These are phyloP conservation scores for Callithrix jacchus DNA, from an alignment of 2,113 vertebrate species.

Conservation along the genomic window DNA sequence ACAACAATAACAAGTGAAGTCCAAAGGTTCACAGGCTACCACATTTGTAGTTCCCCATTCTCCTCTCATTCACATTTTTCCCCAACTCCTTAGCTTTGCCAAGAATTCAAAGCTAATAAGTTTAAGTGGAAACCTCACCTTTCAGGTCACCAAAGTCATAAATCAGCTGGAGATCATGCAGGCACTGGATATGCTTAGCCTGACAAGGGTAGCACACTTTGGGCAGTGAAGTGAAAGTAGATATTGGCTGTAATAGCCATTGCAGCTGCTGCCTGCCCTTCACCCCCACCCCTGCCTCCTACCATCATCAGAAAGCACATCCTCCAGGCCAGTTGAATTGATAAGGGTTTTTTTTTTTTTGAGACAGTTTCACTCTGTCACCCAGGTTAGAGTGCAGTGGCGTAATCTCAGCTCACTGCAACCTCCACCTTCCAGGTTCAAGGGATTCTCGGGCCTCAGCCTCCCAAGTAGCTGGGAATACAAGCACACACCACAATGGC, in stretches of 20 bases:
- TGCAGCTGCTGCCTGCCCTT: neutral
- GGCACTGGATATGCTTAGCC: neutral
- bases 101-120: conserved; percentile 45
- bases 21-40: neutral
- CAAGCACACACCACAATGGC: too few species aligned
- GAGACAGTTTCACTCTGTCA: too few species aligned
- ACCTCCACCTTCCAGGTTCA: too few species aligned
- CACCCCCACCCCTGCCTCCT: neutral
- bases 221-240: neutral
- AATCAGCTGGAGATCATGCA: neutral
- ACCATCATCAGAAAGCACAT: neutral
- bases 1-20: neutral
- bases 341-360: neutral
- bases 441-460: too few species aligned
- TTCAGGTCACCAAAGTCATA: neutral
- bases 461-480: too few species aligned
- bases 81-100: neutral
- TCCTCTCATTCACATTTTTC: conserved; percentile 36
- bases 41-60: conserved; percentile 18
- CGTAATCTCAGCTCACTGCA: too few species aligned
- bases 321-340: neutral
- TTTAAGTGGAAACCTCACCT: neutral
- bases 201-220: neutral
- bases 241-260: neutral
- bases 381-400: too few species aligned